These are phyloP conservation scores for Aporrectodea caliginosa DNA, from an alignment of 1,140 invertebrate species.

Conservation along the genomic window DNA sequence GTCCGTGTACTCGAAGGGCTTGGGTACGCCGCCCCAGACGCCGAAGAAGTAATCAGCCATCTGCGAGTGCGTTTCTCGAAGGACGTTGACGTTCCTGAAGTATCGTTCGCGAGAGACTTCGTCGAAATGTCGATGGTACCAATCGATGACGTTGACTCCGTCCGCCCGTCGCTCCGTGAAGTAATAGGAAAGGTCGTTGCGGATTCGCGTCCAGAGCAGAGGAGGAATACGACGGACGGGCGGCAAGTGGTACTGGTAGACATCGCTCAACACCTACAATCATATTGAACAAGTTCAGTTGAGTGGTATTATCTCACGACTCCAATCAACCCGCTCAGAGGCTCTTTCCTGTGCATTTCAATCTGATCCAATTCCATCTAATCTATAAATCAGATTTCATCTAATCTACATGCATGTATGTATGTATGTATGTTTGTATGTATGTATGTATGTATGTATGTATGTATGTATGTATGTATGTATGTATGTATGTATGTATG, in stretches of 20 bases:
- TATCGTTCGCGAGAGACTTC: conserved; percentile 62
- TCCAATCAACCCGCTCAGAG: too few species aligned
- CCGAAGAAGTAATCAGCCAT: conserved; percentile 97
- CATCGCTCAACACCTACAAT: conserved; percentile 76
- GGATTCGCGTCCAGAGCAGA: conserved; percentile 31
- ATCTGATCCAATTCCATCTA: too few species aligned
- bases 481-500: too few species aligned
- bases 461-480: too few species aligned
- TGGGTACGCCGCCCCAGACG: conserved; percentile 71
- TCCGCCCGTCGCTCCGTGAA: conserved; percentile 31
- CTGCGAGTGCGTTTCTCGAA: conserved; percentile 91
- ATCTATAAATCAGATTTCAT: too few species aligned
- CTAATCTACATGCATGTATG: too few species aligned
- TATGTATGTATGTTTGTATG: too few species aligned
- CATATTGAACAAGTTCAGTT: too few species aligned
- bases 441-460: too few species aligned
- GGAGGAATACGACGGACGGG: conserved; percentile 33
- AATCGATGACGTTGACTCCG: conserved; percentile 31
- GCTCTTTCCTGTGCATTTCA: too few species aligned
- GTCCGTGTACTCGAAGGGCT: conserved; percentile 94
- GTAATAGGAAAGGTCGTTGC: conserved; percentile 31
- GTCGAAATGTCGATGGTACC: conserved; percentile 39
- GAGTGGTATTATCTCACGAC: too few species aligned
- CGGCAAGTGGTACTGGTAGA: conserved; percentile 65
- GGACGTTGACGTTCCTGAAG: conserved; percentile 95